A percentile compares a stretch with the other conserved stretches of the same genome.
Evolutionary conservation across 2,113 vertebrate species (phyloP).

Genomic region (Philantomba maxwellii): DNA sequence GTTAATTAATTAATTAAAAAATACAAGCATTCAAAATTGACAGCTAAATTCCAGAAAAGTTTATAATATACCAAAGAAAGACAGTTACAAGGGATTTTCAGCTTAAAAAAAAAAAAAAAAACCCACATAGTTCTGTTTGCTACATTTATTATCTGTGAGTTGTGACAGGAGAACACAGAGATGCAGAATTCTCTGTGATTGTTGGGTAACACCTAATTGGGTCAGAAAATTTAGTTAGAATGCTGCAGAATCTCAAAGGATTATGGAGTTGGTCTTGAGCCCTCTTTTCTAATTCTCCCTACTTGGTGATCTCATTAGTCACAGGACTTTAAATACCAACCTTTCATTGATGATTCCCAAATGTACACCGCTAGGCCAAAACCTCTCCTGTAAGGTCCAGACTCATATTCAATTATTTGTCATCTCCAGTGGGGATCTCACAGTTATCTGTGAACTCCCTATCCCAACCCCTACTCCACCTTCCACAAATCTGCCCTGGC

Average conservation of each 20-base stretch:
- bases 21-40: neutral
- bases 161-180: conserved; percentile 8
- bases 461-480: neutral
- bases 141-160: neutral
- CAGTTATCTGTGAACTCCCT: neutral
- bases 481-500: neutral
- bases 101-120: neutral
- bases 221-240: conserved; percentile 23
- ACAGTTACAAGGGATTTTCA: neutral
- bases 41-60: neutral
- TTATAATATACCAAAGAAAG: conserved; percentile 6
- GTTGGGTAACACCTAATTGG: neutral
- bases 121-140: neutral
- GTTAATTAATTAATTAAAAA: neutral
- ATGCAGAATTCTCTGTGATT: conserved; percentile 2
- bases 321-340: neutral
- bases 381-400: neutral
- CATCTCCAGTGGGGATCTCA: neutral
- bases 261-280: neutral
- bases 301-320: neutral
- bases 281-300: neutral
- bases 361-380: neutral
- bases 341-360: neutral
- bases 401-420: neutral
- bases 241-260: conserved; percentile 24